phyloP scores from a whole-genome alignment of 2,888 invertebrate genomes.

The Pterobdella sp. region DNA sequence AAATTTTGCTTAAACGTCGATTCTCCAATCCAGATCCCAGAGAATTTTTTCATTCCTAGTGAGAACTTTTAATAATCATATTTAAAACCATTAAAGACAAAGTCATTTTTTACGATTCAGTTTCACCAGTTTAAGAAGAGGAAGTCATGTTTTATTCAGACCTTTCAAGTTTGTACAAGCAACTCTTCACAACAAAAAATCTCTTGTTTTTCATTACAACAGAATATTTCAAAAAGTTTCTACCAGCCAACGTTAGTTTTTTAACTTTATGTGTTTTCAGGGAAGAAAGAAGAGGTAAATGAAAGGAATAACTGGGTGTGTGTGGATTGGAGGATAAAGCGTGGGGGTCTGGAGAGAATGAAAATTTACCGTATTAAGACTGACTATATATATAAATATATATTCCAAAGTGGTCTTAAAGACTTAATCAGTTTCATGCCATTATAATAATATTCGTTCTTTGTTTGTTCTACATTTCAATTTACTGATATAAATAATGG shows the following conservation, averaged over 20 bases:
- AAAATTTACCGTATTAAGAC: background rate
- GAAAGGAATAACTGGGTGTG: background rate
- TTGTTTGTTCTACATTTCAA: background rate
- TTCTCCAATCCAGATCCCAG: background rate
- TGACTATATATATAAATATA: background rate
- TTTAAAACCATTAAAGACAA: background rate
- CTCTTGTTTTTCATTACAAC: background rate
- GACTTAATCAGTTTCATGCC: background rate
- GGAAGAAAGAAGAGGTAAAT: background rate
- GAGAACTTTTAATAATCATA: background rate
- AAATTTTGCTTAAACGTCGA: background rate
- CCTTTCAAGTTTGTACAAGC: background rate
- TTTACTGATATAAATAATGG: background rate
- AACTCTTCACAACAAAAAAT: background rate
- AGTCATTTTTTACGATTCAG: background rate
- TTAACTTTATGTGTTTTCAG: no score
- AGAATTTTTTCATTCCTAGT: background rate
- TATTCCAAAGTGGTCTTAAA: background rate
- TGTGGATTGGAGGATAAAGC: background rate
- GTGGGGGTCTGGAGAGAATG: background rate
- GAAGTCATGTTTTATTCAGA: constrained; percentile 4
- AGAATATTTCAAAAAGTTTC: background rate
- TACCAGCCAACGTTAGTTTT: background rate
- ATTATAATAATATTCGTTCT: background rate
- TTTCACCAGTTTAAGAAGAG: background rate